A percentile compares a stretch with the other conserved stretches of the same genome.
Evolutionary conservation across 2,888 invertebrate species (phyloP).

Genomic region (Dynastes maya): DNA sequence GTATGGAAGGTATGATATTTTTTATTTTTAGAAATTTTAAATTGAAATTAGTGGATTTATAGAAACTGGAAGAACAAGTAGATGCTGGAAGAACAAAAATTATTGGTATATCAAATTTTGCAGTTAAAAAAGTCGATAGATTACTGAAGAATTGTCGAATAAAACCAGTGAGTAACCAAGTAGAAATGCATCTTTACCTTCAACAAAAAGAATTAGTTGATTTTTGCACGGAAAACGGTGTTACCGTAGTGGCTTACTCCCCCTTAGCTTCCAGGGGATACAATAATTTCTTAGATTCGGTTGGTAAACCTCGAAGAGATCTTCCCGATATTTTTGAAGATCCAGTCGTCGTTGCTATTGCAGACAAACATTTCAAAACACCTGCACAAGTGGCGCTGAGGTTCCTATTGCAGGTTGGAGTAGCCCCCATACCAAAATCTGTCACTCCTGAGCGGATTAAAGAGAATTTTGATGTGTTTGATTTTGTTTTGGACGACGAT

Average conservation of each 20-base stretch:
- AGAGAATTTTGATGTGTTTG: conserved; percentile 85
- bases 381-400: conserved; percentile 84
- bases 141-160: conserved; percentile 76
- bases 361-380: conserved; percentile 76
- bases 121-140: conserved; percentile 79
- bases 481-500: conserved; percentile 77
- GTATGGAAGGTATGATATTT: conserved; percentile 77
- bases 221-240: conserved; percentile 77
- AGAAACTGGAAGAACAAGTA: conserved; percentile 81
- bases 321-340: conserved; percentile 15
- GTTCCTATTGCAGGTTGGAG: conserved; percentile 80
- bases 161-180: conserved; percentile 78
- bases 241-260: conserved; percentile 85
- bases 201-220: conserved; percentile 80
- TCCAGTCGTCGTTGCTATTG: conserved; percentile 63
- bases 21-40: background rate
- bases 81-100: conserved; percentile 80
- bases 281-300: conserved; percentile 63
- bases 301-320: conserved; percentile 66
- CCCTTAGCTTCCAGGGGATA: conserved; percentile 79
- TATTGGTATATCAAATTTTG: conserved; percentile 91
- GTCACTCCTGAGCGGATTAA: conserved; percentile 80
- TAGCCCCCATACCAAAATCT: conserved; percentile 89
- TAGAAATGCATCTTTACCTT: conserved; percentile 86
- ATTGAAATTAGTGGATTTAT: conserved; percentile 48